Evolutionary conservation across 2,797 vertebrate species (phyloP), one percentile per base, ranked within the genome.

Genomic region (Pipistrellus kuhlii): DNA sequence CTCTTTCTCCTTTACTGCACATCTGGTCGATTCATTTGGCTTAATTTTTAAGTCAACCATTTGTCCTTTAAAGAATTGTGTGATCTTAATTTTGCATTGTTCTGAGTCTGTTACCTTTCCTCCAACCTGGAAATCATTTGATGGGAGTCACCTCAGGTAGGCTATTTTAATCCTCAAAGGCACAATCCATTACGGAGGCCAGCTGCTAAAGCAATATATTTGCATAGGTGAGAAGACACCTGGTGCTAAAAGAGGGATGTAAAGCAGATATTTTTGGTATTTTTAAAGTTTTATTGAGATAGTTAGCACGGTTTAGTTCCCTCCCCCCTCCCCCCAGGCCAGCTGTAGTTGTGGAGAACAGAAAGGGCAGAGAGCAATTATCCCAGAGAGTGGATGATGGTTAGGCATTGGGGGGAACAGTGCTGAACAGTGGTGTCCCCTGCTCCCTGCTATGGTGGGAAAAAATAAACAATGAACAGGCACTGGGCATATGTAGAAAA

Each of bases 41-140:
- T 66, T 91, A 68, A 51, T 73, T 13, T 57, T 84, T 18, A 55
- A 75, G 59, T 75, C 75, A 85, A 9, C 44, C 57, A 80, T 72
- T 77, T 90, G 38, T 72, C 78, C 44, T 91, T 89, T 57, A 80
- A 44, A 51, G n/a, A 44, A 23, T 53, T 95, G 11, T 80, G 12
- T 62, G 10, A 48, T 91, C 25, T 80, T 75, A 32, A 38, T 72
- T 91, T 84, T 30, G 0, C 14, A 44, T 64, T 91, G 59, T 75
- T 69, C 64, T 76, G 46, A 84, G 55, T 75, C 21, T n/a, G 8
- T 62, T 53, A 90, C 76, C 2, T n/a, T 35, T 5, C 48, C 53
- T 48, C 25, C 32, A 84, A 46, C 3, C 2, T 46, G 30, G 57
- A 85, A 78, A 57, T 46, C 23, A 27, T 95, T 62, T 90, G 44